Evolutionary conservation across 1,140 invertebrate genomes (phyloP).

Genomic region (Ceratosolen solmsi): DNA sequence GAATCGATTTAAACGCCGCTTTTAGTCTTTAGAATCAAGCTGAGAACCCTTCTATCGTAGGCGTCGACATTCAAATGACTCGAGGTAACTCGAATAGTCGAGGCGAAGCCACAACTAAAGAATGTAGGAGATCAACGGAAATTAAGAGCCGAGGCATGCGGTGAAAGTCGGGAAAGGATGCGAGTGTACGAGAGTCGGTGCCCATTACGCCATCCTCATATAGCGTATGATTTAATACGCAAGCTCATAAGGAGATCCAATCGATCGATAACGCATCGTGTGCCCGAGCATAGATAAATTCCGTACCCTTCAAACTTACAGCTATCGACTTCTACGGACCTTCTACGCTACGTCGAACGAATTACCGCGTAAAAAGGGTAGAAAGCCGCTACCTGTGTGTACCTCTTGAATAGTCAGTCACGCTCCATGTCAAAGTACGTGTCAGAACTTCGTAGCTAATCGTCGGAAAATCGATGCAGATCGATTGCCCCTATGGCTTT

Average conservation of each 20-base stretch:
- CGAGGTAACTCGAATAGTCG: not conserved
- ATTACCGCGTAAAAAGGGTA: not conserved
- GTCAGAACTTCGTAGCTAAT: too few relatives aligned
- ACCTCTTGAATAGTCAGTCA: too few relatives aligned
- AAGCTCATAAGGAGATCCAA: conserved; percentile 17
- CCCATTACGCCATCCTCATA: too few relatives aligned
- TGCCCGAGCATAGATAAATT: conserved; percentile 27
- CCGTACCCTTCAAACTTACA: not conserved
- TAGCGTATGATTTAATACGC: not conserved
- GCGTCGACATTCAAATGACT: not conserved
- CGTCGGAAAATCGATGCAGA: too few relatives aligned
- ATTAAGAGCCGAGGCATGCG: not conserved
- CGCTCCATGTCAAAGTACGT: too few relatives aligned
- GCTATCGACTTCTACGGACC: too few relatives aligned
- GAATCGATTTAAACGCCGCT: not conserved
- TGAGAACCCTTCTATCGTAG: not conserved
- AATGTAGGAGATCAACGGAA: conserved; percentile 15
- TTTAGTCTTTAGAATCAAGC: too few relatives aligned
- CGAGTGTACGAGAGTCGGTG: conserved; percentile 8
- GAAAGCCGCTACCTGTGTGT: too few relatives aligned
- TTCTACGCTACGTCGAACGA: not conserved
- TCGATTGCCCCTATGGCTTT: too few relatives aligned
- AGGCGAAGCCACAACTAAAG: not conserved
- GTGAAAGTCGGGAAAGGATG: conserved; percentile 19
- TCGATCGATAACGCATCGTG: conserved; percentile 37